Conservation (phyloP, 2,797 vertebrate species). For the Schizopygopsis malacanthus region DNA sequence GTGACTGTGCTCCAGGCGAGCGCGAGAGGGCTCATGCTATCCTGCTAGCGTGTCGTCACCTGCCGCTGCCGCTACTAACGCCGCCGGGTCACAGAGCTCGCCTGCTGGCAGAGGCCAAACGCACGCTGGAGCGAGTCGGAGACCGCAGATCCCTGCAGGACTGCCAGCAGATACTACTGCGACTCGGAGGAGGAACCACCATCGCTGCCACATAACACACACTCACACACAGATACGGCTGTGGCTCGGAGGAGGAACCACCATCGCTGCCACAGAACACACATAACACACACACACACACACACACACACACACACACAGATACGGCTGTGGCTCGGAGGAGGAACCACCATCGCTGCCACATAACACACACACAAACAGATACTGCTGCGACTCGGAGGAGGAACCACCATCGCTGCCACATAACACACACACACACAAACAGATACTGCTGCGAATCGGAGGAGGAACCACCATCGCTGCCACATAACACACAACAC, state of each 20-base stretch:
- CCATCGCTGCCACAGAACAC: constrained; percentile 86
- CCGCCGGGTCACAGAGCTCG: constrained; percentile 91
- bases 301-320: too few species aligned
- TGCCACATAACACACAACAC: constrained; percentile 65
- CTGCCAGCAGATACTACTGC: constrained; percentile 95
- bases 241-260: constrained; percentile 90
- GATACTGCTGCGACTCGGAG: too few species aligned
- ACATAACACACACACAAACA: constrained; percentile 65
- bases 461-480: too few species aligned
- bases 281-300: constrained; percentile 68
- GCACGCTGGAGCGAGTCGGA: constrained; percentile 94
- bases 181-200: constrained; percentile 91
- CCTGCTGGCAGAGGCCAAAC: constrained; percentile 93
- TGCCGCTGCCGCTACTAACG: constrained; percentile 93
- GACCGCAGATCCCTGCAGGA: constrained; percentile 93
- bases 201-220: constrained; percentile 84
- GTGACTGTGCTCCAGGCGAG: constrained; percentile 81
- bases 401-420: too few species aligned
- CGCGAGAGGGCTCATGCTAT: constrained; percentile 94
- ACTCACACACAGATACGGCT: constrained; percentile 84
- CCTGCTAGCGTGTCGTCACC: constrained; percentile 93
- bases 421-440: too few species aligned
- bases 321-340: constrained; percentile 92
- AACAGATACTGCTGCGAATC: too few species aligned
- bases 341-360: constrained; percentile 92